Base-by-base conservation (phyloP, 1,140 invertebrate genomes). In the Drosophila sp. region DNA sequence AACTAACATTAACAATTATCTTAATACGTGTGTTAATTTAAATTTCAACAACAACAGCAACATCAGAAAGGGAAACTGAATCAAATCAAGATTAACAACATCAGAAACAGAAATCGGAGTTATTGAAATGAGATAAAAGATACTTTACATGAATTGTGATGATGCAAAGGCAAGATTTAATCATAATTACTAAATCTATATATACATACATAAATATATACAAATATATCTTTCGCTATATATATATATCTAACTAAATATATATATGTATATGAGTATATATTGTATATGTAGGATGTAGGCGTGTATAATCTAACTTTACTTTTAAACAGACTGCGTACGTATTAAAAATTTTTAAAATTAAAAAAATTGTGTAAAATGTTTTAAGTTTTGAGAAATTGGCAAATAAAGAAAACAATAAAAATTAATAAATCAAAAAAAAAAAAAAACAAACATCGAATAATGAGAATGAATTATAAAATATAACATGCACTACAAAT, bases 311-410 rank as follows among this genome's bases (percentile, higher is more conserved):
- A 86, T 87, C 83, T 86, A 87, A 86, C 83, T 87, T 87, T 80
- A 89, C 85, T 89, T 89, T 89, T 89, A 89, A 89, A 89, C 84
- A 89, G 84, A 89, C 84, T 89, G 84, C 84, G 84, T 89, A 89
- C 84, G 84, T 89, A 89, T 89, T 89, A 89, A 89, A 83, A 87
- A 84, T 80, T 89, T 84, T 87, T 89, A 80, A 87, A 89, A 84
- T 89, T 89, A 89, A 50, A 50, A 50, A 50, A 89, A 84, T 81
- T 82, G 73, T 89, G 84, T 89, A 89, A 89, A 89, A 89, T 89
- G 84, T 89, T 89, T 89, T 89, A 89, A 89, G 84, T 89, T 89
- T 89, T 86, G 83, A 86, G 79, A 89, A 89, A 89, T 89, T 89
- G 84, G 84, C 84, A 89, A 89, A 89, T 89, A 89, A 89, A 89